Evolutionary conservation across 2,113 vertebrate species (phyloP), one percentile per base, ranked within the genome.

Genomic region (Baryphthengus martii): DNA sequence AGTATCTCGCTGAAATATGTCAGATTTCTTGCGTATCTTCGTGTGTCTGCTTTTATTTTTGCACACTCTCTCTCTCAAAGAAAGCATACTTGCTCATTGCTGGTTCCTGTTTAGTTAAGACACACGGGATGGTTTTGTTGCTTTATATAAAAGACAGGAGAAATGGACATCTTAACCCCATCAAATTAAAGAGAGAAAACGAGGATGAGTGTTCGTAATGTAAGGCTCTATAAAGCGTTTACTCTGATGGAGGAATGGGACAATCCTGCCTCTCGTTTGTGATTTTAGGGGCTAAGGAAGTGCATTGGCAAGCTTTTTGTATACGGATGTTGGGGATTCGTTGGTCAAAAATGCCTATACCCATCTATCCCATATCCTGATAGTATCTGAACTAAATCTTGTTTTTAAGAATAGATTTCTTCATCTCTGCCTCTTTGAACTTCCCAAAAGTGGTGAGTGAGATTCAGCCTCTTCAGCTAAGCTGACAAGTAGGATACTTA

Each of bases 371-470:
- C 8, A 2, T 9, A 17, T 31, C 39, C 45, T 31, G 19, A 5
- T 20, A 17, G 4, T 5, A 21, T 17, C 39, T 71, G 28, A 1
- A 12, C 17, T 18, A 45, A 28, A 72, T 42, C 28, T 33, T 29
- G n/a, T 35, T 49, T 23, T 31, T 25, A 7, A 31, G n/a, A 15
- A 17, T 2, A 33, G 18, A n/a, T 52, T 62, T 68, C 49, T 70
- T 70, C n/a, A 23, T 67, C 49, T 1, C 4, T 16, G 11, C 4
- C 19, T 33, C 26, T 42, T 37, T 5, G 42, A 78, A 26, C 8
- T 63, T 31, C 65, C 37, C 62, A 11, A 2, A 24, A 58, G 10
- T 4, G 5, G 4, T 2, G 37, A 16, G 58, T 0, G 6, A 81
- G 71, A 24, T 56, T 78, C 7, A 3, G 7, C 17, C 40, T 72